Conservation (phyloP, 2,113 vertebrate genomes). For the Tringa solitaria region DNA sequence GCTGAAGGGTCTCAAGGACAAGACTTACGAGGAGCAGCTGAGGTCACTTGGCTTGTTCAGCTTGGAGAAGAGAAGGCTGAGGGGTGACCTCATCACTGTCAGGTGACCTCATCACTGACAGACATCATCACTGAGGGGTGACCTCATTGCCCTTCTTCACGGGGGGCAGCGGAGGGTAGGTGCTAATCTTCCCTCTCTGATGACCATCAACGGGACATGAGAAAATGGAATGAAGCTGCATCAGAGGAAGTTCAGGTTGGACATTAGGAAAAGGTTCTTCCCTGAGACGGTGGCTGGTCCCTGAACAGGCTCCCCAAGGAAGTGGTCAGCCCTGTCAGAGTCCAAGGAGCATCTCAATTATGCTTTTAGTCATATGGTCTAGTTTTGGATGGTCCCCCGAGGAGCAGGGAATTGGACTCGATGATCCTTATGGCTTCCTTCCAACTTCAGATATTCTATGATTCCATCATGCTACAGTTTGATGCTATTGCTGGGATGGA, state of each 20-base stretch:
- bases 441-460: fast-evolving
- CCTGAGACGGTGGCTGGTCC: too few species aligned
- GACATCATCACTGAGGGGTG: neutral
- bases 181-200: neutral
- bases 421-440: neutral
- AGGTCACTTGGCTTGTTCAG: neutral
- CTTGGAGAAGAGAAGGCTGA: neutral
- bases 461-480: too few species aligned
- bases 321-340: neutral
- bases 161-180: neutral
- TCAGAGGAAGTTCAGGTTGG: neutral
- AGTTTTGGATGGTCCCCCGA: neutral
- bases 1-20: neutral
- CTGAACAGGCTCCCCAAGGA: neutral
- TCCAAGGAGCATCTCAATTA: fast-evolving
- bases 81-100: neutral
- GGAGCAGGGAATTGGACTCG: neutral
- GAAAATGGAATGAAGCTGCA: neutral
- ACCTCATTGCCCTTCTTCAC: neutral
- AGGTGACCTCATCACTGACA: neutral
- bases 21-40: neutral
- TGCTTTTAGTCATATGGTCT: neutral
- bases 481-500: neutral
- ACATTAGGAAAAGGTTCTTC: neutral
- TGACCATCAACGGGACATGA: fast-evolving